Percentiles rank a stretch among this genome's conserved stretches.
Conservation (phyloP, 1,140 invertebrate species). For the Bombus affinis region DNA sequence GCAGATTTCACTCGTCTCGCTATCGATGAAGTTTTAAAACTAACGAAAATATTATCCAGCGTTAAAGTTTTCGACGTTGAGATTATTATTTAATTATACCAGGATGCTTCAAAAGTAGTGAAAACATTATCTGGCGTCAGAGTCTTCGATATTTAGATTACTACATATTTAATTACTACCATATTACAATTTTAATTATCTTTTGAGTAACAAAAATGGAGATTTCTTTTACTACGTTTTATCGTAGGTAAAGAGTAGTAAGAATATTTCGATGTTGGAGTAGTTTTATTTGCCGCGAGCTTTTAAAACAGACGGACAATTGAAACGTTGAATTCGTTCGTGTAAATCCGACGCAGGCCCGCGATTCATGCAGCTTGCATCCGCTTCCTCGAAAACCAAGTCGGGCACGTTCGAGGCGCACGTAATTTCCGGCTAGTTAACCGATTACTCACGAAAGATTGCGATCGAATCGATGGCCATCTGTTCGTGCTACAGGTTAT, state of each 20-base stretch:
- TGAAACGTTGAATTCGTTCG: background rate
- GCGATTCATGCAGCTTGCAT: slow-evolving; percentile 12
- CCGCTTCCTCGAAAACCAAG: slow-evolving; percentile 4
- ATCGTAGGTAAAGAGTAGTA: too few relatives aligned
- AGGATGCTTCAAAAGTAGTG: background rate
- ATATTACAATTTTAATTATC: too few relatives aligned
- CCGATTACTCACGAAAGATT: slow-evolving; percentile 40
- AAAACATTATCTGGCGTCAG: background rate
- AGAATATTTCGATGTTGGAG: too few relatives aligned
- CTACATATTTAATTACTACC: too few relatives aligned
- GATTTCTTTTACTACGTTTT: too few relatives aligned
- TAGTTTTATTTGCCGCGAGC: too few relatives aligned
- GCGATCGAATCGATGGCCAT: slow-evolving; percentile 30
- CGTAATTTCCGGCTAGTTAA: slow-evolving; percentile 50
- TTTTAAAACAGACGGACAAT: background rate
- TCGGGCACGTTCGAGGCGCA: slow-evolving; percentile 16
- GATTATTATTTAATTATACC: too few relatives aligned
- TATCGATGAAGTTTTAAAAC: background rate
- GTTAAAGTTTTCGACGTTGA: too few relatives aligned
- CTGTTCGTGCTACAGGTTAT: slow-evolving; percentile 18
- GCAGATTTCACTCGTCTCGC: background rate
- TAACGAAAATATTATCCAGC: background rate
- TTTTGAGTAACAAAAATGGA: too few relatives aligned
- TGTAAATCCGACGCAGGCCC: background rate
- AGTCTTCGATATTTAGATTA: too few relatives aligned